Evolutionary conservation across 30 jellyfish, hydroid and myxozoan species (phyloP), one percentile per base, ranked within the genome.

Genomic region (Turritopsis dohrnii): DNA sequence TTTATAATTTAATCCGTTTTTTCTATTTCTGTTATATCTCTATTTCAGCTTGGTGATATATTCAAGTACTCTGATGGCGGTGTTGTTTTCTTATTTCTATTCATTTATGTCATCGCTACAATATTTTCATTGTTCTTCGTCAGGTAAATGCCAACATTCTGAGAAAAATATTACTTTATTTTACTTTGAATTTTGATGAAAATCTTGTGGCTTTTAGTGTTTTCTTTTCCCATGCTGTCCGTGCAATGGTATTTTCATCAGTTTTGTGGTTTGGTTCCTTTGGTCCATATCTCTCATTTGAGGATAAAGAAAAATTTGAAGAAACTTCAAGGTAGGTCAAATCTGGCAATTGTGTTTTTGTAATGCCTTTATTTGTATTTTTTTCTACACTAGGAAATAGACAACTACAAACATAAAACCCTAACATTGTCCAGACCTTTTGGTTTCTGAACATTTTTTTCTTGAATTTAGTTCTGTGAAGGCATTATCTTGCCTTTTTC

Each of bases 221-320:
- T 21, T 85, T 93, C 82, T 93, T 93, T 65, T 82, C 98, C 20
- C 87, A 93, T 81, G 98, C 98, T 8, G 79, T 93, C 27, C 72
- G 98, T 24, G 88, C 90, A 16, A 93, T 93, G 98, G 75, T 93
- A 79, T 93, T 93, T 85, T 96, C 95, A 0, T 96, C 98, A 30
- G 92, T 88, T 52, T 71, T 93, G 20, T 93, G 98, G 98, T 81
- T 93, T 82, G 96, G 84, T 18, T 22, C 93, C 21, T 85, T 88
- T 54, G 95, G 92, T n/a, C 98, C 98, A 13, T 93, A 88, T 74
- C 65, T 93, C 0, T 83, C 93, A 9, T 83, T 93, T 24, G 86
- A 87, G 8, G 53, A 81, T 79, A 90, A 85, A 7, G 74, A 76
- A 28, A 71, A 88, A 16, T 93, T 79, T 73, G 96, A 69, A 27